Evolutionary conservation across 2,888 invertebrate species (phyloP).

Genomic region (Drosophila peninsularis): DNA sequence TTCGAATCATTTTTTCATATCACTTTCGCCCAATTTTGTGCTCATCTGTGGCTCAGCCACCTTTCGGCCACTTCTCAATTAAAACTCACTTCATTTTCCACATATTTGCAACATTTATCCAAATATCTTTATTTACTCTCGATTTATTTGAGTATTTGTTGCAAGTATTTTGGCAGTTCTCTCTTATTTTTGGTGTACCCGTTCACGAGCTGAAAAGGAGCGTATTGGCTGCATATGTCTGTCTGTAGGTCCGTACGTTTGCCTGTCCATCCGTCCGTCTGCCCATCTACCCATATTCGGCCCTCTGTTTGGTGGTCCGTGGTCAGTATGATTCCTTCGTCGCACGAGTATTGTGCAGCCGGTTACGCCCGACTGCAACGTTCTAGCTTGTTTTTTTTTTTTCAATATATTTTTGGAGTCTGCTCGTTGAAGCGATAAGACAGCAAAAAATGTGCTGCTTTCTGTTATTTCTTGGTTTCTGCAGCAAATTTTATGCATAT

Average conservation of each 20-base stretch:
- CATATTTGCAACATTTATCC: slow-evolving; percentile 10
- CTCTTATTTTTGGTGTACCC: background rate
- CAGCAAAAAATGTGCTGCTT: slow-evolving; percentile 40
- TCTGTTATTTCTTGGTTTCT: slow-evolving; percentile 34
- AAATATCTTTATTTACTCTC: slow-evolving; percentile 25
- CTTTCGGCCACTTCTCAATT: slow-evolving; percentile 3
- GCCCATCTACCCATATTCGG: no score
- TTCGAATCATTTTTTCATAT: background rate
- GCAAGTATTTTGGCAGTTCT: slow-evolving; percentile 1
- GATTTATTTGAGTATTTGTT: slow-evolving; percentile 34
- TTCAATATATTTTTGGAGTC: slow-evolving; percentile 4
- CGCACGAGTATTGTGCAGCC: background rate
- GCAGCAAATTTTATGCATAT: slow-evolving; percentile 26
- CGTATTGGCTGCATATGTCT: background rate
- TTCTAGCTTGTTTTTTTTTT: background rate
- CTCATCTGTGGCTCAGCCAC: background rate
- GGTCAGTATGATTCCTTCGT: no score
- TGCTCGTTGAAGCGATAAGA: slow-evolving; percentile 24
- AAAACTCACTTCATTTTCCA: slow-evolving; percentile 1
- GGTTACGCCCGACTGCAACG: background rate
- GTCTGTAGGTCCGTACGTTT: background rate
- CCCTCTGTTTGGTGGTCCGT: no score
- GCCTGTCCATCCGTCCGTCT: no score
- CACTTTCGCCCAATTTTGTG: background rate
- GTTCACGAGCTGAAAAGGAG: background rate